Conservation (phyloP, 2,797 vertebrate genomes). For the Hippopotamyrus pictus region DNA sequence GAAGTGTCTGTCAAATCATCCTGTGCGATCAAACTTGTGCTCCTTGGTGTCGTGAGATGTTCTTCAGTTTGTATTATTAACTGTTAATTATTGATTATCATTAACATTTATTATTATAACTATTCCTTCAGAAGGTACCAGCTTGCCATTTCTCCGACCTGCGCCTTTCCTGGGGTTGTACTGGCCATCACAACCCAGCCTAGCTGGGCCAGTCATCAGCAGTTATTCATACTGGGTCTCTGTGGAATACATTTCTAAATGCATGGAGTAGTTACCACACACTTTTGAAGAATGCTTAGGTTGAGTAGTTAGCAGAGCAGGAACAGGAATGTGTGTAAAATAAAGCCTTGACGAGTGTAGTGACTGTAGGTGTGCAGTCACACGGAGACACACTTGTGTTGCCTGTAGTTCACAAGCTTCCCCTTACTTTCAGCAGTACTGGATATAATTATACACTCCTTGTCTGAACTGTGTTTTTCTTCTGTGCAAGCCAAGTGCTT, state of each 20-base stretch:
- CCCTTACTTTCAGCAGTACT: constrained; percentile 32
- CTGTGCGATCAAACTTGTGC: background rate
- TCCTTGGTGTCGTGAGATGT: background rate
- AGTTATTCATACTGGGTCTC: background rate
- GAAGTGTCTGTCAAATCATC: background rate
- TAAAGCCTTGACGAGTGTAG: background rate
- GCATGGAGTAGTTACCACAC: background rate
- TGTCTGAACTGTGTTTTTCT: constrained; percentile 33
- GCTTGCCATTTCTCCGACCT: background rate
- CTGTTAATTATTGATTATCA: background rate
- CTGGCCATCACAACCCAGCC: background rate
- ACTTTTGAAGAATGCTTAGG: background rate
- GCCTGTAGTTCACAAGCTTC: background rate
- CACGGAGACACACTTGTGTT: background rate
- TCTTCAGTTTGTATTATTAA: background rate
- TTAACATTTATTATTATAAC: background rate
- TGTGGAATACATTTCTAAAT: background rate
- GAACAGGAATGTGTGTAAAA: background rate
- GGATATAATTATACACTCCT: constrained; percentile 41
- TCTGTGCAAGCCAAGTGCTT: constrained; percentile 26
- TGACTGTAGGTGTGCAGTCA: background rate
- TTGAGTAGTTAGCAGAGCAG: background rate
- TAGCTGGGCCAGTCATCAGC: background rate
- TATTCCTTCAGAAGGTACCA: background rate
- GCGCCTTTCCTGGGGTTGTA: background rate